Conservation (phyloP, 35 echinoderm and acorn worm species). For the Chiridota heheva region DNA sequence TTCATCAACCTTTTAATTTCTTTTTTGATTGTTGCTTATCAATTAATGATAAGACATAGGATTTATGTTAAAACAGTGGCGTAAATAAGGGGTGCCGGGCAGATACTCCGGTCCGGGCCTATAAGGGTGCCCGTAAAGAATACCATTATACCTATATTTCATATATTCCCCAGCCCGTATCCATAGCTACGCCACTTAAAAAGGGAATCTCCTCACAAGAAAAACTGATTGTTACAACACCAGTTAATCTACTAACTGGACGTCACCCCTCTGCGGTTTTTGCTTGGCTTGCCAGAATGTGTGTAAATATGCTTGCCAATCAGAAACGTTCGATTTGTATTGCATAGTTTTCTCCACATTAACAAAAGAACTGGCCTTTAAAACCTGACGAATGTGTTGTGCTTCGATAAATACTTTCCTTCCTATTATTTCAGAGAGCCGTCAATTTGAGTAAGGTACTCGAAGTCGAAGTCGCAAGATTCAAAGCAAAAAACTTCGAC, state of each 20-base stretch:
- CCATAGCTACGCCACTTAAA: no score
- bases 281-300: background rate
- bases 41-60: background rate
- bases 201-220: no score
- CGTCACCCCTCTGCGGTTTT: background rate
- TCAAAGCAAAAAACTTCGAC: constrained; percentile 46
- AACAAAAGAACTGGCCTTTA: background rate
- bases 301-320: background rate
- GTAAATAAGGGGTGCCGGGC: no score
- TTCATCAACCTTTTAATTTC: background rate
- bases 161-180: no score
- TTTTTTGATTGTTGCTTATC: background rate
- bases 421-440: constrained; percentile 42
- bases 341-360: background rate
- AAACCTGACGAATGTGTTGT: background rate
- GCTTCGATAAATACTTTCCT: background rate
- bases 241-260: no score
- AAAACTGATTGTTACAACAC: no score
- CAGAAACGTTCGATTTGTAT: background rate
- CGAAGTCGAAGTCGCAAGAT: constrained; percentile 27
- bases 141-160: no score
- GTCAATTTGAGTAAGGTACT: constrained; percentile 50
- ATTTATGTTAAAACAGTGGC: no score
- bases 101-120: no score
- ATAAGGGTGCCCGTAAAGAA: no score